Conservation (phyloP, 2,797 vertebrate species). For the Acanthis flammea region DNA sequence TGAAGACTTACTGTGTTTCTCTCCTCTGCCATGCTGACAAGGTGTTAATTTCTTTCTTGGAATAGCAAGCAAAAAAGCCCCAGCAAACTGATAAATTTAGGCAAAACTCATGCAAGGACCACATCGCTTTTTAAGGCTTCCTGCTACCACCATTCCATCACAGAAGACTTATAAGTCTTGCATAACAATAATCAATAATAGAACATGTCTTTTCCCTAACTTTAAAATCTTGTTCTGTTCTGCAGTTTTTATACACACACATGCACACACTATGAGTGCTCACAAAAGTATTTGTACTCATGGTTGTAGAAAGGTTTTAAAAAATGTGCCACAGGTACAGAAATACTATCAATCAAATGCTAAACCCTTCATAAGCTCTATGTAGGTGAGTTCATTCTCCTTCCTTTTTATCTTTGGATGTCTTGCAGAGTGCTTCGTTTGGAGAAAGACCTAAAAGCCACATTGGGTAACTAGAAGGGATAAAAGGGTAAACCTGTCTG, state of each 20-base stretch:
- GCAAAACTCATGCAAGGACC: slow-evolving; percentile 25
- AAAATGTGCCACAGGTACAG: slow-evolving; percentile 24
- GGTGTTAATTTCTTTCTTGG: slow-evolving; percentile 67
- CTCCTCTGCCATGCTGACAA: slow-evolving; percentile 53
- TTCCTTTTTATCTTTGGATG: slow-evolving; percentile 57
- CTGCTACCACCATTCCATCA: slow-evolving; percentile 19
- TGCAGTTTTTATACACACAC: background rate
- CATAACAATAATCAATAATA: slow-evolving; percentile 5
- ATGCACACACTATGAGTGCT: background rate
- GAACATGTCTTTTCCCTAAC: background rate
- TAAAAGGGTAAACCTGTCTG: slow-evolving; percentile 70
- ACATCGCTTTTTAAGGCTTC: slow-evolving; percentile 29
- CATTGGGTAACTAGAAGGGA: slow-evolving; percentile 68
- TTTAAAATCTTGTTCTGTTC: slow-evolving; percentile 8
- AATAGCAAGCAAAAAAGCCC: slow-evolving; percentile 59
- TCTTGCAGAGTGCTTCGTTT: slow-evolving; percentile 68
- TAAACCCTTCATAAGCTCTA: slow-evolving; percentile 39
- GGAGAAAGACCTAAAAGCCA: slow-evolving; percentile 72
- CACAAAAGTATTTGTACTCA: slow-evolving; percentile 7
- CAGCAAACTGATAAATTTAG: slow-evolving; percentile 62
- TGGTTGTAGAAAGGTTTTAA: slow-evolving; percentile 53
- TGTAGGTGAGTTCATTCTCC: slow-evolving; percentile 51
- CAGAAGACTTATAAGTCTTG: background rate
- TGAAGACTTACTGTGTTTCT: slow-evolving; percentile 56
- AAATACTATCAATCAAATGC: slow-evolving; percentile 59